Conservation (phyloP, 2,113 vertebrate genomes). For the Oxyura jamaicensis region DNA sequence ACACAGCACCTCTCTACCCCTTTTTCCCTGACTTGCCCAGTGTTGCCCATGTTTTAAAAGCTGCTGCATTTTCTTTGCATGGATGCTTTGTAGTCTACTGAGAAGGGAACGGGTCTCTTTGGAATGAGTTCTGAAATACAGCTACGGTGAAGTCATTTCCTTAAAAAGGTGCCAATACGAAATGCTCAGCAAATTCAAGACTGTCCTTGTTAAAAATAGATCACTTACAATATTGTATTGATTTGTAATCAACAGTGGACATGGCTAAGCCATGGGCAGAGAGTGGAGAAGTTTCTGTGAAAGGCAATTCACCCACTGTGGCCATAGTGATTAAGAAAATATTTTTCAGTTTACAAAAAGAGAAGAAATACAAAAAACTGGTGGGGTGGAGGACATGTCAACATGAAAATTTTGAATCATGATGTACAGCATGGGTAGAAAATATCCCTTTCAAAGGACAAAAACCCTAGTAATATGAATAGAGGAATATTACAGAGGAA, state of each 20-base stretch:
- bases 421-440: background rate
- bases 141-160: background rate
- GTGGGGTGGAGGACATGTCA: background rate
- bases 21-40: background rate
- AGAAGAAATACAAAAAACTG: background rate
- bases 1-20: background rate
- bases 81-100: background rate
- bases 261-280: background rate
- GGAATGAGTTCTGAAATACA: background rate
- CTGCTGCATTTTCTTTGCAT: background rate
- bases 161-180: background rate
- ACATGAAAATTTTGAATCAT: background rate
- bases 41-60: background rate
- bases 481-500: background rate
- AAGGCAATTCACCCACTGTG: background rate
- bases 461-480: background rate
- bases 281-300: background rate
- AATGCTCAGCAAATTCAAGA: conserved; percentile 10
- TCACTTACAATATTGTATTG: background rate
- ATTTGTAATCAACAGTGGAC: background rate
- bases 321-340: background rate
- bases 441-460: background rate
- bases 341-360: background rate
- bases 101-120: background rate
- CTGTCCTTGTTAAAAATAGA: background rate